Evolutionary conservation across 2,797 vertebrate genomes (phyloP), one percentile per base, ranked within the genome.

Genomic region (Neopelma chrysocephalum): DNA sequence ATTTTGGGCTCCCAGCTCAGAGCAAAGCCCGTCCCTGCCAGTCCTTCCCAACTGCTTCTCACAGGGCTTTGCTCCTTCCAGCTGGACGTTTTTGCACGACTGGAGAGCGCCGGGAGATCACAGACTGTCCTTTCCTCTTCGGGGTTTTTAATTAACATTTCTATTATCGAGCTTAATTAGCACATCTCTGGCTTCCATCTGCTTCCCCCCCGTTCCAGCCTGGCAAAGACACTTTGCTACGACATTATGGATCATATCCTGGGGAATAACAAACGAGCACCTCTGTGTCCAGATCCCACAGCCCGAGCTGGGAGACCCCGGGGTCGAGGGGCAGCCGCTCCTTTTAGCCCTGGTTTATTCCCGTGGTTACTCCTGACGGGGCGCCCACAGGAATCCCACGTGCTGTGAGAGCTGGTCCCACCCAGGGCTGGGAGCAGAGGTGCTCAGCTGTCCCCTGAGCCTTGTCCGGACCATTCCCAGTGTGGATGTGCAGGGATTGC

Each of bases 121-220:
- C 82, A 78, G 38, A 75, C 31, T 58, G 95, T 95, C 96, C 95
- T 92, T 79, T 87, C 92, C 90, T 96, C 94, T 96, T 95, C 31
- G n/a, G 91, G 86, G 66, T 89, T 94, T 94, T 96, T 93, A 96
- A 96, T 96, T 96, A 96, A 96, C 95, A 69, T 94, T 96, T 96
- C 94, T 90, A 94, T 96, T 92, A 96, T 84, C 42, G 1, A 88
- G 57, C 90, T 54, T 96, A 95, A 96, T 96, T 94, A 94, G 89
- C 83, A 4, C 50, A 40, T 79, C 88, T 89, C 92, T 72, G 89
- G 18, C 73, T 96, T 75, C 94, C 96, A 95, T 96, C 95, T 96
- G 96, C 90, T 96, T 96, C 95, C 83, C 86, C 86, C 27, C 69
- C 84, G 75, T 78, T 54, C 18, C 93, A 87, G 89, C 70, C 82